phyloP scores from a whole-genome alignment of 2,797 vertebrate genomes.

The Cottoperca gobio region DNA sequence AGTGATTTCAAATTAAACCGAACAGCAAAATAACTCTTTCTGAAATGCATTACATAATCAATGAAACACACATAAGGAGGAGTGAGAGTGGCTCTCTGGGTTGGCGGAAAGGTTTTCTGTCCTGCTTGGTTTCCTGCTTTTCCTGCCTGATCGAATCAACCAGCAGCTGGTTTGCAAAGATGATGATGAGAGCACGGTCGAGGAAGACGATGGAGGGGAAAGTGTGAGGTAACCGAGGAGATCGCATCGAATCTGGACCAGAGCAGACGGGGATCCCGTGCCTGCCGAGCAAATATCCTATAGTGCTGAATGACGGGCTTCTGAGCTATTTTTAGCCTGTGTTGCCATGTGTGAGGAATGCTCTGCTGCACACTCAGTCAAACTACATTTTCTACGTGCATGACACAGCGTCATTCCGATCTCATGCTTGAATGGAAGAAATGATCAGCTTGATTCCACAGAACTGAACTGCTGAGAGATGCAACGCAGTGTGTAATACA shows the following conservation, averaged over 20 bases:
- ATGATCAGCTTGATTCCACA: conserved; percentile 26
- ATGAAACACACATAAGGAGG: not conserved
- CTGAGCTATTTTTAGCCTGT: conserved; percentile 75
- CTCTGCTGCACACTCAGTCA: conserved; percentile 37
- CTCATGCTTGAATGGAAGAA: conserved; percentile 40
- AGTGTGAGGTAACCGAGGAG: not conserved
- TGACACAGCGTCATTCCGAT: conserved; percentile 44
- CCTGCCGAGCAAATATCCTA: conserved; percentile 44
- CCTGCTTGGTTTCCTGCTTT: conserved; percentile 10
- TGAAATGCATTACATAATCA: not conserved
- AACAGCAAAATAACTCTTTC: not conserved
- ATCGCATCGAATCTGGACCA: conserved; percentile 14
- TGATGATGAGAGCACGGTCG: not conserved
- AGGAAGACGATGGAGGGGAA: not conserved
- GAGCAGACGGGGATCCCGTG: conserved; percentile 32
- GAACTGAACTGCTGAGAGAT: conserved; percentile 11
- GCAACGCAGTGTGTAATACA: not conserved
- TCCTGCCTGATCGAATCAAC: conserved; percentile 30
- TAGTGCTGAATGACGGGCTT: conserved; percentile 47
- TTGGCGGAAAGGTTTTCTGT: not conserved
- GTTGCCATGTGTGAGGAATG: conserved; percentile 76
- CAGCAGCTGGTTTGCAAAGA: conserved; percentile 12
- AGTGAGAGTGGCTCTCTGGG: not conserved
- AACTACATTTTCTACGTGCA: conserved; percentile 47
- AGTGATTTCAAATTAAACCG: not conserved